Percentiles rank a stretch among this genome's conserved stretches.
Evolutionary conservation across 1,140 invertebrate genomes (phyloP).

Genomic region (Pachyrhynchus sulphureomaculatus): DNA sequence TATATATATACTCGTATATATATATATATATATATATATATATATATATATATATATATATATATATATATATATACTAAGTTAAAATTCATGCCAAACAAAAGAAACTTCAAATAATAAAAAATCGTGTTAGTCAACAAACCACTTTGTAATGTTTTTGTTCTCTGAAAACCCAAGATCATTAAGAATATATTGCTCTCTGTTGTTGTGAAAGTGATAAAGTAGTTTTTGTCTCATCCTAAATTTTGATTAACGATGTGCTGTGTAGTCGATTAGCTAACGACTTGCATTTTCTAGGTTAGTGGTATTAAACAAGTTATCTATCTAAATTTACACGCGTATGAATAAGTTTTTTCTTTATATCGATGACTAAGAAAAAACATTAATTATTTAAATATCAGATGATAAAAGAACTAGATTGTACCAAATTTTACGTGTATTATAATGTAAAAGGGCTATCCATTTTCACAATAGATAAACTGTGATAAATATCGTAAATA

Average conservation of each 20-base stretch:
- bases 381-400: not conserved
- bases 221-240: constrained; percentile 7
- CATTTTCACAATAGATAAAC: too few species aligned
- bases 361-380: not conserved
- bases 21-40: too few species aligned
- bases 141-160: not conserved
- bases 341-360: not conserved
- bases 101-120: too few species aligned
- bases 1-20: too few species aligned
- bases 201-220: constrained; percentile 4
- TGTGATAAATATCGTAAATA: too few species aligned
- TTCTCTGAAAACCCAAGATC: not conserved
- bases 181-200: not conserved
- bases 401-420: too few species aligned
- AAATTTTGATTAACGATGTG: constrained; percentile 9
- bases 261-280: constrained; percentile 4
- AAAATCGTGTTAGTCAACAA: not conserved
- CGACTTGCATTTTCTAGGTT: constrained; percentile 6
- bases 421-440: too few species aligned
- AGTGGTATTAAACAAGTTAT: not conserved
- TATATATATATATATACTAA: too few species aligned
- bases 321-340: not conserved
- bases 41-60: too few species aligned
- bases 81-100: too few species aligned
- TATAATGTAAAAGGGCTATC: too few species aligned